phyloP scores from a whole-genome alignment of 2,888 invertebrate genomes.

The Agapostemon virescens region DNA sequence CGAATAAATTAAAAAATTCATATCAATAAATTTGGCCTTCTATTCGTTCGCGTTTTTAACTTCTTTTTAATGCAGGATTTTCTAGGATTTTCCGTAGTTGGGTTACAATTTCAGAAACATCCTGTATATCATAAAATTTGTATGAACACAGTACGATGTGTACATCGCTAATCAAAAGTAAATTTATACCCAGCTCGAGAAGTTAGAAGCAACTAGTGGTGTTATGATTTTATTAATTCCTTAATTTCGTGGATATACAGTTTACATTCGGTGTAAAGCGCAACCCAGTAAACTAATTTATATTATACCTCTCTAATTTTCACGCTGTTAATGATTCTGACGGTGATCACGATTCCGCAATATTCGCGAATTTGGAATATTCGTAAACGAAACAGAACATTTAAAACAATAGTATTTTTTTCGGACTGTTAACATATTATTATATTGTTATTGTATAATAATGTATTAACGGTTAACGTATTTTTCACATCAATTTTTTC shows the following conservation, averaged over 20 bases:
- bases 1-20: not conserved
- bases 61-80: not conserved
- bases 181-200: not conserved
- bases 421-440: not conserved
- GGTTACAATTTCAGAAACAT: not conserved
- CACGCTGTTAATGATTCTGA: not conserved
- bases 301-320: not conserved
- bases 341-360: not conserved
- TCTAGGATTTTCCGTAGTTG: too few relatives aligned
- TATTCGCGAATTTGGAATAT: not conserved
- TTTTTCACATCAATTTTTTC: too few relatives aligned
- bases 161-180: not conserved
- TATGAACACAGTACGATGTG: not conserved
- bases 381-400: too few relatives aligned
- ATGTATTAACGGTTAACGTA: too few relatives aligned
- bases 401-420: not conserved
- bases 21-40: not conserved
- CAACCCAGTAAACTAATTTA: not conserved
- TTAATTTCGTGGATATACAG: not conserved
- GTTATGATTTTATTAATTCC: not conserved
- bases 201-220: not conserved
- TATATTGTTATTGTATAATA: too few relatives aligned
- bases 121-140: not conserved
- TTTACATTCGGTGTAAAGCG: not conserved
- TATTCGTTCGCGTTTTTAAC: not conserved